Evolutionary conservation across 2,797 vertebrate genomes (phyloP), one percentile per base, ranked within the genome.

Genomic region (Sternotherus odoratus): DNA sequence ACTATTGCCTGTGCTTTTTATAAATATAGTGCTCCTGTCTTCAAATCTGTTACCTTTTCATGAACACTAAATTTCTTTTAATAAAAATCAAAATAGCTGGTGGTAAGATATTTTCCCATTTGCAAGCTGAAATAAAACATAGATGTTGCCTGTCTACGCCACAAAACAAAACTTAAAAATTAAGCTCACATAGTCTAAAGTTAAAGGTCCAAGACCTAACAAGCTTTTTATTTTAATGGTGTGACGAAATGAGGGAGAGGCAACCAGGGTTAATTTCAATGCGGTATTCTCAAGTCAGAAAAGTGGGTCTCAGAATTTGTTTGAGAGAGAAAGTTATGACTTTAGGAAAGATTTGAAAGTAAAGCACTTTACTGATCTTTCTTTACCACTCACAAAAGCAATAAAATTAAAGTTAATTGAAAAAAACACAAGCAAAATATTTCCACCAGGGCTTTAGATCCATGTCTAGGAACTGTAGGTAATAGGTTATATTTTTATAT

Each of bases 291-390:
- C 85, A 56, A 82, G 75, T 69, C 60, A 72, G 23, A 93, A 93
- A 95, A 88, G 23, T 33, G 72, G 4, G 54, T 84, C 83, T 89
- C 63, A 78, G 75, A 88, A 95, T 93, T 92, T 82, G 87, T 93
- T 92, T 80, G 85, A 26, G 89, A 23, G 46, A 87, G 93, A 91
- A 8, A 69, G 85, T 95, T 95, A 95, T 83, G 87, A 92, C 92
- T 96, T 94, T 80, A 88, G 91, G 80, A 91, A 28, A 57, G 51
- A 85, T 88, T 79, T 93, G 78, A 63, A 89, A 91, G 83, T 81
- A 69, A 92, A 91, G 90, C 48, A 91, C 88, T 63, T 85, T 43
- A 4, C 15, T 17, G 93, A 53, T 94, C n/a, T 50, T 90, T 33
- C 69, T 84, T 79, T 54, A 92, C 93, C 54, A 57, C 66, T 91